These are phyloP conservation scores for Plagodis pulveraria DNA, from an alignment of 2,888 invertebrate genomes.

Conservation along the genomic window DNA sequence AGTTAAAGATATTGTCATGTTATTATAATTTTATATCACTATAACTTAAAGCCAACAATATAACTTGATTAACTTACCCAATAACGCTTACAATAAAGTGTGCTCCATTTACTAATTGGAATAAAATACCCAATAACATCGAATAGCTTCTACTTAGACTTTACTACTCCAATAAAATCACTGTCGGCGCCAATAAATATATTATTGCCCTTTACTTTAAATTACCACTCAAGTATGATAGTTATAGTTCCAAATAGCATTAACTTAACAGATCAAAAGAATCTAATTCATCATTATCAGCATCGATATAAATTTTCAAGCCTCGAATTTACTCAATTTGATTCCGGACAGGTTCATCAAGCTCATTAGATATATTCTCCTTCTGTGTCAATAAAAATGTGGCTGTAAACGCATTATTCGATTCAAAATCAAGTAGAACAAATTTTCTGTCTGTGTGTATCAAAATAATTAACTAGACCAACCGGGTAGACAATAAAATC, in stretches of 20 bases:
- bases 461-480: conserved; percentile 61
- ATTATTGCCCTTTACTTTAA: conserved; percentile 16
- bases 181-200: conserved; percentile 17
- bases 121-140: conserved; percentile 18
- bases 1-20: no score
- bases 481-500: conserved; percentile 76
- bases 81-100: conserved; percentile 3
- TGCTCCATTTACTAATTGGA: conserved; percentile 17
- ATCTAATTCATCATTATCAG: conserved; percentile 16
- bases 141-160: conserved; percentile 13
- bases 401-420: conserved; percentile 11
- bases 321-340: no score
- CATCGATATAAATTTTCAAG: neutral
- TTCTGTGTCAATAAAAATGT: conserved; percentile 10
- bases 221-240: conserved; percentile 11
- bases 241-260: conserved; percentile 6
- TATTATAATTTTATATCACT: no score
- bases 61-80: neutral
- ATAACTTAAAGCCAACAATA: neutral
- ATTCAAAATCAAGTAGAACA: conserved; percentile 10
- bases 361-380: neutral
- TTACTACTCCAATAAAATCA: conserved; percentile 12
- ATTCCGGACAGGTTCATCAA: neutral
- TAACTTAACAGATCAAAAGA: conserved; percentile 10
- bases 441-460: conserved; percentile 30